Percentiles rank a stretch among this genome's conserved stretches.
phyloP scores from a whole-genome alignment of 2,113 vertebrate genomes.

The Empidonax alnorum region DNA sequence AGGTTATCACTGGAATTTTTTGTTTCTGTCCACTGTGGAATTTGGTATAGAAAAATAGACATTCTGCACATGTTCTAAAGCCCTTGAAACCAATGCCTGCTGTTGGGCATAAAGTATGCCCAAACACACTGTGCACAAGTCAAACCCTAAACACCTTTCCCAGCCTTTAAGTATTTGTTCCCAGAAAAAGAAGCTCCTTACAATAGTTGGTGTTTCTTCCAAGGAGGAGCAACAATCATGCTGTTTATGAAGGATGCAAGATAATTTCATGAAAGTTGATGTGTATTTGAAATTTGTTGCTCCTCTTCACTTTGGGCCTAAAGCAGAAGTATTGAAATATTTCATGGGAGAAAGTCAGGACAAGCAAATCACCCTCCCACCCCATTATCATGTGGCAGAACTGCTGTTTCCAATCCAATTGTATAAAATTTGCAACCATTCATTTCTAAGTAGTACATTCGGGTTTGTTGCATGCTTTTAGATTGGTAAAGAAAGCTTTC shows the following conservation, averaged over 20 bases:
- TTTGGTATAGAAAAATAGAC: not conserved
- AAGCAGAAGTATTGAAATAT: slow-evolving; percentile 18
- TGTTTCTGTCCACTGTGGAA: not conserved
- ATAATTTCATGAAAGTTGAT: not conserved
- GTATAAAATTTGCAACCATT: slow-evolving; percentile 9
- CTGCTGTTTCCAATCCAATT: not conserved
- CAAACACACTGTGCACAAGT: not conserved
- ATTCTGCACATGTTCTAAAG: not conserved
- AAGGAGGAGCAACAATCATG: not conserved
- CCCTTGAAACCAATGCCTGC: not conserved
- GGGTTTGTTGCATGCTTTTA: slow-evolving; percentile 6
- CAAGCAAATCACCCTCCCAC: not conserved
- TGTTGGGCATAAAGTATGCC: not conserved
- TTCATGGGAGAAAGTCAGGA: not conserved
- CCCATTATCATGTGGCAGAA: not conserved
- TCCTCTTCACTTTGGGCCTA: not conserved
- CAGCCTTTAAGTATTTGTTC: not conserved
- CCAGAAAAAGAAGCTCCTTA: not conserved
- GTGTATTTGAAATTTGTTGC: not conserved
- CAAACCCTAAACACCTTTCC: not conserved
- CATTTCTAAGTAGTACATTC: not conserved
- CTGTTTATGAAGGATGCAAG: not conserved
- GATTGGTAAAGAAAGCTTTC: not conserved
- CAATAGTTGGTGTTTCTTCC: not conserved
- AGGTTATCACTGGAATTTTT: slow-evolving; percentile 10